Evolutionary conservation across 2,113 vertebrate genomes (phyloP).

Genomic region (Phrynocephalus versicolor): DNA sequence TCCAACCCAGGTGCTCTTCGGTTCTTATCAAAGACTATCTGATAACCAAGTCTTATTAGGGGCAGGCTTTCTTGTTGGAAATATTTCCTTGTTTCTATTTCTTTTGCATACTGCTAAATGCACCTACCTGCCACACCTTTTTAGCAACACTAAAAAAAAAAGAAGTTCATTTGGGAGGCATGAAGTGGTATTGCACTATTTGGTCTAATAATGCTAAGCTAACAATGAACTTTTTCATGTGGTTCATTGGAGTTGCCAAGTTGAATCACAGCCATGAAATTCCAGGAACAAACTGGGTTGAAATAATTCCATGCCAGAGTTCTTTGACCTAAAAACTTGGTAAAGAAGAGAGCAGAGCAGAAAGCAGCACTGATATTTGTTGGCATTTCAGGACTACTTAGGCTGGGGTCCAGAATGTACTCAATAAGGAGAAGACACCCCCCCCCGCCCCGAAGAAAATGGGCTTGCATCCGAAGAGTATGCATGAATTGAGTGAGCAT

Average conservation of each 20-base stretch:
- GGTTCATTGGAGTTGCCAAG: slow-evolving; percentile 9
- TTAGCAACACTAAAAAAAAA: slow-evolving; percentile 43
- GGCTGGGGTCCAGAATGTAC: neutral
- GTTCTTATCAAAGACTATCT: neutral
- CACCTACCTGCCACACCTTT: slow-evolving; percentile 24
- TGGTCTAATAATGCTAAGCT: slow-evolving; percentile 31
- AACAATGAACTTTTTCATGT: slow-evolving; percentile 37
- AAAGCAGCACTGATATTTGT: slow-evolving; percentile 16
- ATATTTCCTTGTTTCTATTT: neutral
- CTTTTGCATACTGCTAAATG: slow-evolving; percentile 44
- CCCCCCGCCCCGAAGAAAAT: neutral
- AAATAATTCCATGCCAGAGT: slow-evolving; percentile 44
- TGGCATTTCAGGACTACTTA: slow-evolving; percentile 17
- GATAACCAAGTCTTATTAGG: neutral
- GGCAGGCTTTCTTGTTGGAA: neutral
- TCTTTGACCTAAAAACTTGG: slow-evolving; percentile 52
- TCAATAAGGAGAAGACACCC: neutral
- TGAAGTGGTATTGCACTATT: slow-evolving; percentile 15
- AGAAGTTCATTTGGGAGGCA: slow-evolving; percentile 26
- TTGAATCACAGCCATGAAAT: slow-evolving; percentile 52
- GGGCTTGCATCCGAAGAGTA: neutral
- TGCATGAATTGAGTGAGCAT: too few species aligned
- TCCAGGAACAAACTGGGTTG: slow-evolving; percentile 42
- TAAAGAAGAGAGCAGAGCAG: slow-evolving; percentile 34
- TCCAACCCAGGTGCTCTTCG: neutral